Percentiles rank a stretch among this genome's conserved stretches.
Evolutionary conservation across 23 tunicate genomes (phyloP).

Genomic region (Corella eumyota): DNA sequence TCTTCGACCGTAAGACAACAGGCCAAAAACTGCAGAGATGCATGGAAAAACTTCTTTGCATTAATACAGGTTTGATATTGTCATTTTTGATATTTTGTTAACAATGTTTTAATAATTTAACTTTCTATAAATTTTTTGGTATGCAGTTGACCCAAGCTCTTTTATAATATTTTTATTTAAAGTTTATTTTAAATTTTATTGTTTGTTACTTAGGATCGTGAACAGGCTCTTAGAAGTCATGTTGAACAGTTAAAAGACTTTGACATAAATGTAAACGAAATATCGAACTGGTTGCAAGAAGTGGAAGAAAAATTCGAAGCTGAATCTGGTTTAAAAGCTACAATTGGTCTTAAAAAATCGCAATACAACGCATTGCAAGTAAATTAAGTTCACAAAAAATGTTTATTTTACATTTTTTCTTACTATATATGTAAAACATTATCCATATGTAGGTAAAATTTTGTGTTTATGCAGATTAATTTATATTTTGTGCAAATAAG

Average conservation of each 20-base stretch:
- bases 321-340: slow-evolving; percentile 73
- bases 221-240: slow-evolving; percentile 45
- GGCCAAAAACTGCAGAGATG: slow-evolving; percentile 56
- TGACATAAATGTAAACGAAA: slow-evolving; percentile 44
- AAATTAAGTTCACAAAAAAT: no score
- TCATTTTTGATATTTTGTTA: background rate
- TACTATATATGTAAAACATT: no score
- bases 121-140: background rate
- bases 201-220: slow-evolving; percentile 44
- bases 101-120: background rate
- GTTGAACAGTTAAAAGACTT: slow-evolving; percentile 85
- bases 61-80: slow-evolving; percentile 28
- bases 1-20: slow-evolving; percentile 45
- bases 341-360: slow-evolving; percentile 80
- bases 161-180: background rate
- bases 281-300: slow-evolving; percentile 54
- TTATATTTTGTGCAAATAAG: background rate
- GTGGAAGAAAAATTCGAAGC: slow-evolving; percentile 48
- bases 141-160: background rate
- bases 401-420: background rate
- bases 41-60: slow-evolving; percentile 50
- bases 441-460: no score
- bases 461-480: no score
- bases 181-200: background rate
- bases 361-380: slow-evolving; percentile 71